Evolutionary conservation across 2,797 vertebrate species (phyloP).

Genomic region (Scomberomorus guttatus): DNA sequence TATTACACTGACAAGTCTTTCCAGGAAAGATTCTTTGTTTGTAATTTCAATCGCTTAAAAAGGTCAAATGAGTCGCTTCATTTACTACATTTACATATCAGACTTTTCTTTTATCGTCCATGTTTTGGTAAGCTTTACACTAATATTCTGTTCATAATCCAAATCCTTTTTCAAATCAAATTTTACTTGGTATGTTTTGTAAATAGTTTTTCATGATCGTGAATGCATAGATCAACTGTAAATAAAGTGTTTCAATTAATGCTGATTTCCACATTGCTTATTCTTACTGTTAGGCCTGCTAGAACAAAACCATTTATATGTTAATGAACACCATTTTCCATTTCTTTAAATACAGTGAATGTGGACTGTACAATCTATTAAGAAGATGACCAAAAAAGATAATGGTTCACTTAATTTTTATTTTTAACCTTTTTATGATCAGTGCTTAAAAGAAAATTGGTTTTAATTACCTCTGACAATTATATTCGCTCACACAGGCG

Average conservation of each 20-base stretch:
- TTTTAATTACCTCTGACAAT: not conserved
- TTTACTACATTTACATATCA: constrained; percentile 30
- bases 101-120: not conserved
- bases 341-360: constrained; percentile 5
- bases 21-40: constrained; percentile 47
- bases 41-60: constrained; percentile 45
- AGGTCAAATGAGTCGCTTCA: constrained; percentile 38
- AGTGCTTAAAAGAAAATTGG: not conserved
- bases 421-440: constrained; percentile 20
- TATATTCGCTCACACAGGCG: not conserved
- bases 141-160: constrained; percentile 32
- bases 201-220: constrained; percentile 56
- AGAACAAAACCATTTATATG: not conserved
- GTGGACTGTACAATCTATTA: not conserved
- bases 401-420: not conserved
- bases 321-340: not conserved
- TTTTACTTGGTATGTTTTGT: constrained; percentile 59
- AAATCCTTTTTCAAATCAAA: constrained; percentile 29
- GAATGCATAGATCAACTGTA: constrained; percentile 62
- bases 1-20: constrained; percentile 50
- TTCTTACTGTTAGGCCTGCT: not conserved
- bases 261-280: constrained; percentile 11
- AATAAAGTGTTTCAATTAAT: constrained; percentile 68
- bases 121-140: constrained; percentile 49
- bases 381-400: not conserved